Evolutionary conservation across 1,140 invertebrate species (phyloP), one percentile per base, ranked within the genome.

Genomic region (Brachionus rotundiformis): DNA sequence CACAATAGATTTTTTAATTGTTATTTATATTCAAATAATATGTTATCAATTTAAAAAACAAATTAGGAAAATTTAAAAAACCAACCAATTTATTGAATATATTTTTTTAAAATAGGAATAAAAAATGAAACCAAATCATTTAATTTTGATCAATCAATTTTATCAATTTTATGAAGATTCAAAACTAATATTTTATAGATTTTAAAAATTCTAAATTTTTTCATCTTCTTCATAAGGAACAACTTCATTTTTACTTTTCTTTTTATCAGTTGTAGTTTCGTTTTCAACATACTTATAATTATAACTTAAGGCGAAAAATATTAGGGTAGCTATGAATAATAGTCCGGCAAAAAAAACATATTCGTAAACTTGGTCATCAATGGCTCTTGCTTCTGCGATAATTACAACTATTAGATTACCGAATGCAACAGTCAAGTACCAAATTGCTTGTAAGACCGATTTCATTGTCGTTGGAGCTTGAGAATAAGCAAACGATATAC

Each of bases 331-430:
- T 0, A 91, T 84, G 59, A 92, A 86, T 94, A 97, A 96, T 0
- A 96, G 87, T 1, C 89, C 92, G 54, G 94, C 93, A 87, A 95
- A 97, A 0, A 97, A 87, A 88, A 95, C 93, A 86, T 95, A 95
- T 86, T 96, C 94, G 65, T 65, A 75, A 79, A 86, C 86, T 84
- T 86, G 86, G 39, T 81, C 84, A 10, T 83, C 83, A 49, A 87
- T 83, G 13, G 84, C 68, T 8, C 82, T 31, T 5, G 90, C 87
- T 87, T 93, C 92, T 6, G 94, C 92, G 39, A 98, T 90, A 25
- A 97, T 91, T 1, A 97, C 92, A 6, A 94, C 93, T 73, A 98
- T 91, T 4, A 96, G 86, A 87, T 98, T 96, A 23, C 96, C 96
- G 85, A 95, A 90, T 0, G 95, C 94, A 6, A 93, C 93, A 0